Percentiles rank a stretch among this genome's conserved stretches.
phyloP scores from a whole-genome alignment of 1,140 invertebrate species.

The Ctenoplectra terminalis region DNA sequence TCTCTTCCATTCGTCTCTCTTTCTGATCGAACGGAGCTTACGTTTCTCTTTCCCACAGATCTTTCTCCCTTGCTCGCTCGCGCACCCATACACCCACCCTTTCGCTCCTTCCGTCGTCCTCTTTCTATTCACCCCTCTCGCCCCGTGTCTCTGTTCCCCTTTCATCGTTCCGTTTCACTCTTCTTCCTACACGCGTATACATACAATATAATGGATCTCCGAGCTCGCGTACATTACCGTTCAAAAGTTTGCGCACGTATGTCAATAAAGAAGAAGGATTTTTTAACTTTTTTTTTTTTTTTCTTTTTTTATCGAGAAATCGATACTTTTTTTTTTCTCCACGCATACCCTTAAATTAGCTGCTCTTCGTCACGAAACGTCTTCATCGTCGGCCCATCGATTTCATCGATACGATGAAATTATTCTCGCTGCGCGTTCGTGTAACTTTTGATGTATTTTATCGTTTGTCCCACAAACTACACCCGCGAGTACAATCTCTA shows the following conservation, averaged over 20 bases:
- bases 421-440: too few species aligned
- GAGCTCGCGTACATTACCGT: background rate
- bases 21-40: constrained; percentile 5
- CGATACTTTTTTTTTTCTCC: background rate
- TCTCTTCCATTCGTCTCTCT: constrained; percentile 52
- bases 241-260: constrained; percentile 35
- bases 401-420: too few species aligned
- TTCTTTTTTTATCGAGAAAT: background rate
- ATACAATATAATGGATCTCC: constrained; percentile 41
- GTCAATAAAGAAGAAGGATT: constrained; percentile 12
- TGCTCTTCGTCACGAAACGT: background rate
- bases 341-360: too few species aligned
- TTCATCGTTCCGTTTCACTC: constrained; percentile 23
- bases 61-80: constrained; percentile 23
- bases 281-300: constrained; percentile 7
- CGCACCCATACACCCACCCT: constrained; percentile 23
- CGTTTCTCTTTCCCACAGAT: background rate
- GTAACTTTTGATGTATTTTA: background rate
- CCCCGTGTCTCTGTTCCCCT: constrained; percentile 4
- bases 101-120: constrained; percentile 17
- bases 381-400: too few species aligned
- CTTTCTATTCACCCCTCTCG: background rate
- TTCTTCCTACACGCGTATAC: constrained; percentile 2
- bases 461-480: background rate
- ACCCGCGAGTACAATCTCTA: too few species aligned